These are phyloP conservation scores for Syrphus vitripennis DNA, from an alignment of 2,888 invertebrate species.

Conservation along the genomic window DNA sequence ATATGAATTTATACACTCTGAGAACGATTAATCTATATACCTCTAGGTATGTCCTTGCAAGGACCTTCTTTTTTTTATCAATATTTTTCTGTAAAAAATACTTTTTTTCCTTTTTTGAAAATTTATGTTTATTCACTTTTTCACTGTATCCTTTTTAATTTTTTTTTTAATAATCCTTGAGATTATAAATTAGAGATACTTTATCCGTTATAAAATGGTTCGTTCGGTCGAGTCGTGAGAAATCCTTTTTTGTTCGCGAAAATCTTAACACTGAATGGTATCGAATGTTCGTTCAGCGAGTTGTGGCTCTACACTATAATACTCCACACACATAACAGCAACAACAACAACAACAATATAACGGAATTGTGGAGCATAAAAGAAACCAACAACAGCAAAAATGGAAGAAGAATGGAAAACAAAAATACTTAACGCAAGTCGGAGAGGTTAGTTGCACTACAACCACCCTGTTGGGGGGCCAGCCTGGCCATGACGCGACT, in stretches of 20 bases:
- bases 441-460: slow-evolving; percentile 71
- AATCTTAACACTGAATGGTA: slow-evolving; percentile 62
- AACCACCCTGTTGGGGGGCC: slow-evolving; percentile 74
- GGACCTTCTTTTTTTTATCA: slow-evolving; percentile 29
- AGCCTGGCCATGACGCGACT: slow-evolving; percentile 74
- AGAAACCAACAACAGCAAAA: slow-evolving; percentile 12
- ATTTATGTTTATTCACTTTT: slow-evolving; percentile 29
- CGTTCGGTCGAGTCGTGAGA: slow-evolving; percentile 2
- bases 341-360: slow-evolving; percentile 21
- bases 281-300: slow-evolving; percentile 47
- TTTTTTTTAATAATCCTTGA: slow-evolving; percentile 20
- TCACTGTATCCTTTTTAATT: slow-evolving; percentile 42
- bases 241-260: slow-evolving; percentile 61
- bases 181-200: neutral
- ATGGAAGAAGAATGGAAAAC: slow-evolving; percentile 10
- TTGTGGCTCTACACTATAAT: slow-evolving; percentile 28
- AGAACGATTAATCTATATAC: slow-evolving; percentile 29
- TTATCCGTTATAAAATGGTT: neutral
- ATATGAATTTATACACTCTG: slow-evolving; percentile 1
- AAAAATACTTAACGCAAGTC: slow-evolving; percentile 70
- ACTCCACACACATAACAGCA: slow-evolving; percentile 46
- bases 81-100: slow-evolving; percentile 1
- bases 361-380: slow-evolving; percentile 24
- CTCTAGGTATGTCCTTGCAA: slow-evolving; percentile 40
- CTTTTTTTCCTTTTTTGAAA: neutral